Evolutionary conservation across 2,888 invertebrate genomes (phyloP).

Genomic region (Erynnis tages): DNA sequence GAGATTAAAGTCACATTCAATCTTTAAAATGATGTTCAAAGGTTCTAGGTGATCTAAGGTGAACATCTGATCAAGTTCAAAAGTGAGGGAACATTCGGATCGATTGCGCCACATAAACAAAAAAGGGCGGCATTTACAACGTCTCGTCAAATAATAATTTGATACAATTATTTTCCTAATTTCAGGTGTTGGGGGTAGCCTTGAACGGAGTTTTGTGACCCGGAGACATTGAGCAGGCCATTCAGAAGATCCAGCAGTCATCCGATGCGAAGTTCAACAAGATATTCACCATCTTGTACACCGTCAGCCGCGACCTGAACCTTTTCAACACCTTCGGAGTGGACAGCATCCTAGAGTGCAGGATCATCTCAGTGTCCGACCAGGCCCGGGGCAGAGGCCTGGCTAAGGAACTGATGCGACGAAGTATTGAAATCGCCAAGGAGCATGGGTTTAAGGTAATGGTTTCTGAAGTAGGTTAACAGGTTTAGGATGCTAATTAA

Average conservation of each 20-base stretch:
- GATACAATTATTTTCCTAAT: conserved; percentile 25
- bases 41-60: no score
- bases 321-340: conserved; percentile 85
- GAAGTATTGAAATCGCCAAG: conserved; percentile 85
- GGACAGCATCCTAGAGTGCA: conserved; percentile 88
- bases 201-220: conserved; percentile 88
- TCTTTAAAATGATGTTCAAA: no score
- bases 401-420: conserved; percentile 86
- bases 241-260: conserved; percentile 84
- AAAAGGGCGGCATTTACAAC: no score
- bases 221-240: conserved; percentile 86
- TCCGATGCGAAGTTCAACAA: conserved; percentile 88
- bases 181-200: conserved; percentile 89
- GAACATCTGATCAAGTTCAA: no score
- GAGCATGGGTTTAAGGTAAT: conserved; percentile 85
- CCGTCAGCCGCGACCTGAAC: conserved; percentile 85
- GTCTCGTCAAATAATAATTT: no score
- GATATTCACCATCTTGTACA: conserved; percentile 89
- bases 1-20: no score
- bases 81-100: no score
- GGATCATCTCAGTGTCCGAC: conserved; percentile 89
- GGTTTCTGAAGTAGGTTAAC: no score
- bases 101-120: no score
- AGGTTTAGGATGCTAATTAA: no score
- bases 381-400: conserved; percentile 87